Percentiles rank a stretch among this genome's conserved stretches.
phyloP scores from a whole-genome alignment of 1,140 invertebrate species.

The Nomia melanderi region DNA sequence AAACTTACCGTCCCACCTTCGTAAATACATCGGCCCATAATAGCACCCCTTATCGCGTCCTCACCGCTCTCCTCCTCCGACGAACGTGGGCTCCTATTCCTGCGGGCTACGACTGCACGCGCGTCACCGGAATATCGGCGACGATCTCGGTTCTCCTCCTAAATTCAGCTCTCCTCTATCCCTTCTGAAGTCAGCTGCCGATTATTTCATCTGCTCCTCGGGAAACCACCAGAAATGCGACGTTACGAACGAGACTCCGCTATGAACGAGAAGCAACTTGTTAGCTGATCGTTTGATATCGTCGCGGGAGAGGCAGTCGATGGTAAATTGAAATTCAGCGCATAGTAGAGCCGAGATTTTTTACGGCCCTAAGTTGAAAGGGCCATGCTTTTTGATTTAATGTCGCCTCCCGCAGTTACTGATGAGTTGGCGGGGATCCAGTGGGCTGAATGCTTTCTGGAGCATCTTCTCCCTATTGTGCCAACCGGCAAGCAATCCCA shows the following conservation, averaged over 20 bases:
- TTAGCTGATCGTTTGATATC: not conserved
- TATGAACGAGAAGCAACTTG: not conserved
- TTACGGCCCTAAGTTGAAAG: not conserved
- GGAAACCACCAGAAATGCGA: too few species aligned
- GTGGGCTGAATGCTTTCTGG: conserved; percentile 61
- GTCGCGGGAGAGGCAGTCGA: conserved; percentile 19
- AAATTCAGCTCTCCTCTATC: too few species aligned
- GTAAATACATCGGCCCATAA: conserved; percentile 33
- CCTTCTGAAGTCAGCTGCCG: too few species aligned
- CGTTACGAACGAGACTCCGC: not conserved
- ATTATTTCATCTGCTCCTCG: too few species aligned
- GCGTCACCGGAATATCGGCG: not conserved
- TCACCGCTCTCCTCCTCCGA: not conserved
- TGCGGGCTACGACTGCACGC: not conserved
- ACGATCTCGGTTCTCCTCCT: not conserved
- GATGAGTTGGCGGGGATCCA: conserved; percentile 68
- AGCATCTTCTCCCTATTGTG: conserved; percentile 66
- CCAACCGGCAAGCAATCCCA: conserved; percentile 59
- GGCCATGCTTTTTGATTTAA: conserved; percentile 60
- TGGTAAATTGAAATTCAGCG: conserved; percentile 50
- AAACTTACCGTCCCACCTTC: conserved; percentile 24
- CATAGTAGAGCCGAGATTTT: conserved; percentile 29
- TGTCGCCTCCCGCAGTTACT: conserved; percentile 59
- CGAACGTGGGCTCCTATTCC: not conserved
- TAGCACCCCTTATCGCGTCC: conserved; percentile 29